These are phyloP conservation scores for Triplophysa tibetana DNA, from an alignment of 2,113 vertebrate species.

Conservation along the genomic window DNA sequence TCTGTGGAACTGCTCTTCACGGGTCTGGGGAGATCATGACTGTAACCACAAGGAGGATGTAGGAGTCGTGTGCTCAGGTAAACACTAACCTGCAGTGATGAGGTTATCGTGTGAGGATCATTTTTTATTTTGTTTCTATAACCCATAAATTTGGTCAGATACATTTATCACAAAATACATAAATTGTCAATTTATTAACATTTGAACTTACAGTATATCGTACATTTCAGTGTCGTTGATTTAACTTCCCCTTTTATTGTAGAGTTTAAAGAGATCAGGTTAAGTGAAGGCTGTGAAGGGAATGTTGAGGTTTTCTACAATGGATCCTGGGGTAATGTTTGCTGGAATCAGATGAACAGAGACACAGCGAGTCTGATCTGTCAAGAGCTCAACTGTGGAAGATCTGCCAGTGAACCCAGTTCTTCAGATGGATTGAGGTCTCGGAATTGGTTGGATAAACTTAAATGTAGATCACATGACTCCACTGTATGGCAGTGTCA, in stretches of 20 bases:
- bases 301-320: slow-evolving; percentile 51
- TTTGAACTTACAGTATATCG: no score
- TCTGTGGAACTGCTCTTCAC: not conserved
- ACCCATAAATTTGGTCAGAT: no score
- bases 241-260: not conserved
- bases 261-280: not conserved
- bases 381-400: slow-evolving; percentile 47
- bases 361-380: slow-evolving; percentile 22
- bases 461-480: slow-evolving; percentile 29
- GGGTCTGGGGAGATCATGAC: slow-evolving; percentile 28
- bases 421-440: not conserved
- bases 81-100: not conserved
- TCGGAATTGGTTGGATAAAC: not conserved
- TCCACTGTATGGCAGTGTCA: slow-evolving; percentile 38
- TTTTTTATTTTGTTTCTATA: no score
- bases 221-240: not conserved
- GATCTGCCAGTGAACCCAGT: not conserved
- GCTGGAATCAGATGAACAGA: slow-evolving; percentile 35
- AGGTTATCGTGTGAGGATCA: no score
- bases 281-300: not conserved
- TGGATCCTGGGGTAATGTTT: slow-evolving; percentile 48
- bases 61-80: not conserved
- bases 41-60: not conserved
- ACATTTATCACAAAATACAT: not conserved
- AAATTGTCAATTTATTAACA: no score